Base-by-base conservation (phyloP, 2,888 invertebrate species). In the Nomada flava region DNA sequence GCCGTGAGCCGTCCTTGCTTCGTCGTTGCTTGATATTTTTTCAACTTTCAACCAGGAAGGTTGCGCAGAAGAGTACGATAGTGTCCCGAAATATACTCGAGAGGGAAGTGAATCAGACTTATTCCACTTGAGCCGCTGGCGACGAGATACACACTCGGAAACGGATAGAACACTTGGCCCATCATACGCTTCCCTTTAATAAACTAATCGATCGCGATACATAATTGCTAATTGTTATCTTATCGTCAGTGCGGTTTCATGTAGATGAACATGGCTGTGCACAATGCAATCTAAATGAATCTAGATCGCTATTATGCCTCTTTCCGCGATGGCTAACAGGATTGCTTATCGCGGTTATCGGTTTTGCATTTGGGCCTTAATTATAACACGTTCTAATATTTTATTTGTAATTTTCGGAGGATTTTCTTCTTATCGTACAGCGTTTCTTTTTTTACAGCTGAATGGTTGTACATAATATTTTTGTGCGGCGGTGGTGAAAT, bases 61-160 rank as follows among this genome's bases (percentile, higher is more conserved):
- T 26, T 57, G 36, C 50, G 23, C n/a, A 50, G 65, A 65, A 83
- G 68, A 15, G 44, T 63, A 26, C 18, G 70, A 76, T 78, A 63
- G 29, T 29, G 62, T 79, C 72, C 76, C 42, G 50, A 87, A 83
- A 86, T 84, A 86, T 84, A 84, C 74, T 79, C 67, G 68, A 88
- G 78, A 88, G 79, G 65, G 72, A 82, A 80, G 68, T 59, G 62
- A 86, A 59, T 79, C 76, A 76, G 74, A 44, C 77, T 64, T 18
- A 26, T 65, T 76, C 75, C 73, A 82, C 82, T 85, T 69, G 77
- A 87, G 62, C n/a, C 64, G 44, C 50, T 68, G 10, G n/a, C 52
- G 42, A 52, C 26, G 59, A 63, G 69, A 81, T 77, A 73, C 63
- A 36, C 26, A 3, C 10, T 42, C 53, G 53, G 60, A 62, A 62